Evolutionary conservation across 2,797 vertebrate species (phyloP).

Genomic region (Labeo calbasu): DNA sequence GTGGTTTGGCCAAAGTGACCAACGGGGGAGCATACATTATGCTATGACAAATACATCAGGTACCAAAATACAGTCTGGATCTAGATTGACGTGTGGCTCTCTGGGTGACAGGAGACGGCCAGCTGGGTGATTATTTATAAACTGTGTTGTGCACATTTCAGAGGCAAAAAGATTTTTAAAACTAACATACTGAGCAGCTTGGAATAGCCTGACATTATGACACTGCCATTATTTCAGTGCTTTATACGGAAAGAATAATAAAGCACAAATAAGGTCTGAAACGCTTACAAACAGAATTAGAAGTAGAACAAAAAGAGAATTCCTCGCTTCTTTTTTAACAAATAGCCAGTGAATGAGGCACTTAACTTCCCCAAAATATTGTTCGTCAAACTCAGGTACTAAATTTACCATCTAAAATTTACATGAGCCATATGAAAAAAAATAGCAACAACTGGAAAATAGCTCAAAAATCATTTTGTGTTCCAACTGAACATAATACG

Average conservation of each 20-base stretch:
- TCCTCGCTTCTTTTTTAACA: not conserved
- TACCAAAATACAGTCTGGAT: not conserved
- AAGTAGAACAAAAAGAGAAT: not conserved
- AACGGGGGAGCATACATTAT: slow-evolving; percentile 5
- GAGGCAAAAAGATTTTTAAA: not conserved
- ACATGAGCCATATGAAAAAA: not conserved
- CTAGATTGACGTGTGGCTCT: slow-evolving; percentile 27
- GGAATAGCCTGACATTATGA: not conserved
- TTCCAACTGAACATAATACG: not conserved
- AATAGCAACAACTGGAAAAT: not conserved
- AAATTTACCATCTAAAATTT: not conserved
- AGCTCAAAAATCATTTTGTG: not conserved
- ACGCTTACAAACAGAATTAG: not conserved
- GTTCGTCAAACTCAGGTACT: not conserved
- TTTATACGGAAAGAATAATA: not conserved
- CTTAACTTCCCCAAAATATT: not conserved
- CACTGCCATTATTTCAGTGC: not conserved
- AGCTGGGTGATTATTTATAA: slow-evolving; percentile 30
- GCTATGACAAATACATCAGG: not conserved
- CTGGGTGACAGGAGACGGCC: slow-evolving; percentile 7
- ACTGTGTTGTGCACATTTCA: slow-evolving; percentile 10
- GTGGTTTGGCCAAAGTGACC: not conserved
- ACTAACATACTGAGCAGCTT: not conserved
- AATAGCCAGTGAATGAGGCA: not conserved
- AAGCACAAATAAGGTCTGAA: not conserved